Conservation (phyloP, 2,888 invertebrate species). For the Heliconius ethilla region DNA sequence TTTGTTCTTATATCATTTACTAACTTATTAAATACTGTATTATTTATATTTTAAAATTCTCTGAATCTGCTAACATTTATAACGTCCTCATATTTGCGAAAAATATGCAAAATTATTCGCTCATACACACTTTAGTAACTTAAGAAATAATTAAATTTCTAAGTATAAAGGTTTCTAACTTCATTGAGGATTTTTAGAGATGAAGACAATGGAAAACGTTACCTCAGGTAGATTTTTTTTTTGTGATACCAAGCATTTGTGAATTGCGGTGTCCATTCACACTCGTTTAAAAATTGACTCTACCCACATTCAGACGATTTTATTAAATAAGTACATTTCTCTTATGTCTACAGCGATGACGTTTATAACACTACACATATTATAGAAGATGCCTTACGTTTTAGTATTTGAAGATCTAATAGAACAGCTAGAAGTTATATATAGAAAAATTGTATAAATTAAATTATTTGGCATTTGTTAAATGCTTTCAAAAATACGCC, state of each 20-base stretch:
- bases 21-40: not conserved
- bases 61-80: constrained; percentile 1
- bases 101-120: constrained; percentile 21
- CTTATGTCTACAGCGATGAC: not conserved
- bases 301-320: constrained; percentile 40
- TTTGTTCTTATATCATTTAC: not conserved
- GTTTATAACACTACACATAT: not conserved
- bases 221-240: constrained; percentile 67
- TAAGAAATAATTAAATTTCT: not conserved
- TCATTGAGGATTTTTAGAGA: constrained; percentile 40
- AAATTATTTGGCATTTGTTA: not conserved
- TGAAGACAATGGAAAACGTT: constrained; percentile 61
- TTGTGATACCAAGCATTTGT: constrained; percentile 52
- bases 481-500: not conserved
- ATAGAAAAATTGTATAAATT: not conserved
- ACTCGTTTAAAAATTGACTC: constrained; percentile 41
- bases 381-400: not conserved
- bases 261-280: constrained; percentile 59
- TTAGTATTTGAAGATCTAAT: not conserved
- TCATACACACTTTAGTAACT: not conserved
- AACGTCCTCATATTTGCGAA: not conserved
- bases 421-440: not conserved
- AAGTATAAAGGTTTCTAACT: constrained; percentile 36
- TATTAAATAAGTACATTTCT: not conserved
- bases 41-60: constrained; percentile 13